These are phyloP conservation scores for Ypsolopha scabrella DNA, from an alignment of 2,888 invertebrate genomes.

Conservation along the genomic window DNA sequence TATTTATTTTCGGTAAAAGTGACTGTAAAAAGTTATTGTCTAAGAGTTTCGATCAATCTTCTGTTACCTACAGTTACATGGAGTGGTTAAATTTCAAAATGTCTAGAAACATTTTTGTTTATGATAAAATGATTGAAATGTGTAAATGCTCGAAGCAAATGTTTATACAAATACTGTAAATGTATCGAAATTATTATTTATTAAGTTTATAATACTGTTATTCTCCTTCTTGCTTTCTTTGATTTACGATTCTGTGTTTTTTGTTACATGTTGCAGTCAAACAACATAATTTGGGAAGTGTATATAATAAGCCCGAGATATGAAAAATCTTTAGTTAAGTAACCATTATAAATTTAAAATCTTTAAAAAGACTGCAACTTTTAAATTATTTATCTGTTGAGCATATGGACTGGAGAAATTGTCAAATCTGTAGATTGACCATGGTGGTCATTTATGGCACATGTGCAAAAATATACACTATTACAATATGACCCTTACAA, in stretches of 20 bases:
- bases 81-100: not conserved
- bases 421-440: not conserved
- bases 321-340: not conserved
- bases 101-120: not conserved
- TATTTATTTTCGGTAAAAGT: constrained; percentile 63
- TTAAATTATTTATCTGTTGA: too few species aligned
- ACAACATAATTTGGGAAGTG: too few species aligned
- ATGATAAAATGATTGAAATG: not conserved
- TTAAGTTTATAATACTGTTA: constrained; percentile 66
- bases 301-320: too few species aligned
- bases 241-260: too few species aligned
- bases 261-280: too few species aligned
- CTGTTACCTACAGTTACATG: constrained; percentile 19
- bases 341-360: not conserved
- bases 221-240: constrained; percentile 41
- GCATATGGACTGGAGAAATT: too few species aligned
- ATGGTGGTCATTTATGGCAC: constrained; percentile 42
- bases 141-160: constrained; percentile 35
- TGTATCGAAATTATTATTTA: constrained; percentile 40
- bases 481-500: constrained; percentile 19
- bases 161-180: constrained; percentile 35
- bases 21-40: constrained; percentile 67
- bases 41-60: constrained; percentile 49
- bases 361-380: not conserved
- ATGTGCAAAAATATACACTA: constrained; percentile 43